Percentiles rank a stretch among this genome's conserved stretches.
Evolutionary conservation across 1,140 invertebrate species (phyloP).

Genomic region (Drosophila rufa): DNA sequence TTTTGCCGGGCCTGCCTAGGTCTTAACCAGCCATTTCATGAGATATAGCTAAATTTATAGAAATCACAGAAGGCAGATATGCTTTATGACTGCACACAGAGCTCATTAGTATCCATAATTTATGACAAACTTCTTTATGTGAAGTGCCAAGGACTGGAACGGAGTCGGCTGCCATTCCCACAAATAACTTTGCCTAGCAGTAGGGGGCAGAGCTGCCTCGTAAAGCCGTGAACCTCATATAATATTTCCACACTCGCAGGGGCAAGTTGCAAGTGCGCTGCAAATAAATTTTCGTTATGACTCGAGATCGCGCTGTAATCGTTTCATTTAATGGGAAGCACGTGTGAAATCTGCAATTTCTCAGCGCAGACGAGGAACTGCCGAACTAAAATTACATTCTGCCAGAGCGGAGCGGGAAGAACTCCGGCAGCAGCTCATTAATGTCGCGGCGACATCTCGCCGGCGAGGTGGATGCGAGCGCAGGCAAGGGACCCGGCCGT

Average conservation of each 20-base stretch:
- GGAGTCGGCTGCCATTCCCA: conserved; percentile 31
- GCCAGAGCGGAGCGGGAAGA: conserved; percentile 8
- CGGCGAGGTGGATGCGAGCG: conserved; percentile 19
- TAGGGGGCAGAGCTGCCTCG: conserved; percentile 46
- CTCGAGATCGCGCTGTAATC: conserved; percentile 71
- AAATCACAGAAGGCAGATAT: conserved; percentile 44
- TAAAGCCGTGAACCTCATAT: conserved; percentile 55
- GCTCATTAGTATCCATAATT: conserved; percentile 83
- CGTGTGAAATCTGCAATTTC: conserved; percentile 80
- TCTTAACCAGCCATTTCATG: background rate
- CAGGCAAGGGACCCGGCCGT: background rate
- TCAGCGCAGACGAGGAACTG: conserved; percentile 25
- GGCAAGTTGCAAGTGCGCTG: conserved; percentile 42
- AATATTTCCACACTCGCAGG: conserved; percentile 46
- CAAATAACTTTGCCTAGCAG: conserved; percentile 47
- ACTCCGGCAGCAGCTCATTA: conserved; percentile 66
- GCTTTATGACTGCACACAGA: conserved; percentile 71
- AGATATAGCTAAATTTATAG: conserved; percentile 15
- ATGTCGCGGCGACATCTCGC: conserved; percentile 58
- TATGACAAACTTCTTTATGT: conserved; percentile 80
- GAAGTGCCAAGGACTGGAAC: conserved; percentile 54
- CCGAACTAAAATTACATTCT: conserved; percentile 56
- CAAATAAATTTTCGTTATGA: conserved; percentile 84
- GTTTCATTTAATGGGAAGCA: conserved; percentile 83
- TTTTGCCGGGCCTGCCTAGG: background rate